These are phyloP conservation scores for Zosterops japonicus DNA, from an alignment of 2,113 vertebrate species.

Conservation along the genomic window DNA sequence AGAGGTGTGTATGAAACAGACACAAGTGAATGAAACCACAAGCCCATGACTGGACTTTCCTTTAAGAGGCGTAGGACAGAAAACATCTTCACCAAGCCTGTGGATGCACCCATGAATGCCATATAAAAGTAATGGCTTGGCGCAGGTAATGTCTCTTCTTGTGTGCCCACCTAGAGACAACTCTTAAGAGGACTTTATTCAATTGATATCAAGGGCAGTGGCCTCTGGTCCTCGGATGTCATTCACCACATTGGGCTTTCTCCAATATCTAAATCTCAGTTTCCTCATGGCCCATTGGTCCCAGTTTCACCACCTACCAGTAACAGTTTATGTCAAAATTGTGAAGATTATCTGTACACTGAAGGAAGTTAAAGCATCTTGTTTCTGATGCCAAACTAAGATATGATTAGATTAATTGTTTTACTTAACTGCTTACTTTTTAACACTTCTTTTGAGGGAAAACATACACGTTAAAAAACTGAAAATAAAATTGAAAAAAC, in stretches of 20 bases:
- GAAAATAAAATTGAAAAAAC: background rate
- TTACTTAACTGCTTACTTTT: background rate
- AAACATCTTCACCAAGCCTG: background rate
- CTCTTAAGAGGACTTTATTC: background rate
- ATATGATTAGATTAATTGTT: background rate
- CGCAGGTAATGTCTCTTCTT: background rate
- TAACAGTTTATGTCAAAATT: background rate
- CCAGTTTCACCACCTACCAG: background rate
- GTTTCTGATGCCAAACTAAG: background rate
- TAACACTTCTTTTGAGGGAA: background rate
- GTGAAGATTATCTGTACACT: background rate
- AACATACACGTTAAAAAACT: background rate
- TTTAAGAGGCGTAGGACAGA: background rate
- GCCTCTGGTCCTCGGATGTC: background rate
- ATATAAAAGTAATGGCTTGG: background rate
- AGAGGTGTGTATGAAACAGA: rapidly evolving
- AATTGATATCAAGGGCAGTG: background rate
- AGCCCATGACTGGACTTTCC: too few species aligned
- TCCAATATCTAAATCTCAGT: background rate
- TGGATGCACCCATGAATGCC: background rate
- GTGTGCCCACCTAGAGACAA: too few species aligned
- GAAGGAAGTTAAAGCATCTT: background rate
- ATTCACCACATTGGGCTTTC: background rate
- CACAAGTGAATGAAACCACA: background rate
- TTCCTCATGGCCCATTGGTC: background rate